Base-by-base conservation (phyloP, 2,113 vertebrate genomes). In the Talpa occidentalis region DNA sequence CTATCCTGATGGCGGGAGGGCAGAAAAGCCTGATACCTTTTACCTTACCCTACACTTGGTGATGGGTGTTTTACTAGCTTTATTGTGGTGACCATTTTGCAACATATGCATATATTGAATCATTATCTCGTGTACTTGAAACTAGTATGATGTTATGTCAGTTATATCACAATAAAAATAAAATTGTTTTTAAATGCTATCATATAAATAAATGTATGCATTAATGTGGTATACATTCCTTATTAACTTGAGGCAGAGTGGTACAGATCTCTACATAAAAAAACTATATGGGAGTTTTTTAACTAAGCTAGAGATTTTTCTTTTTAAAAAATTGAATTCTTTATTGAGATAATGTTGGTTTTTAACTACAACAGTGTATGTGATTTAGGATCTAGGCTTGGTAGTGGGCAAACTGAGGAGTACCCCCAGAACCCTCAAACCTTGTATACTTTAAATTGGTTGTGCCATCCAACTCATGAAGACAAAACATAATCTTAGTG, bases 281-380 rank as follows among this genome's bases (percentile, higher is more conserved):
- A 59, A 90, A 88, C 37, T 14, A 0, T 66, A n/a, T 59, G 21
- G 54, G 35, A 90, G 87, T 64, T 91, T 64, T 47, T 85, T n/a
- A 77, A 40, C 52, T 67, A 93, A 56, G 40, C 26, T 88, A 90
- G 78, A 64, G 30, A 86, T 62, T 83, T 88, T 91, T 86, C 32
- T 89, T 16, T 37, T 67, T 6, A 19, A 66, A 56, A 22, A 56
- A 56, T 56, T 56, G 54, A 56, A 56, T 56, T 56, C 54, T 7
- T 56, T 56, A 56, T 22, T 56, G 21, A 56, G 19, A 22, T 56
- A 56, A 56, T 56, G 5, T 56, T 56, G 54, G 54, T 56, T 56
- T 52, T n/a, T n/a, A n/a, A 52, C 15, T 22, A 56, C 21, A 56
- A 56, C 21, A 22, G 6, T 56, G 52, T 54, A 21, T 54, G 21